These are phyloP conservation scores for Gonioctena quinquepunctata DNA, from an alignment of 1,140 invertebrate species.

Conservation along the genomic window DNA sequence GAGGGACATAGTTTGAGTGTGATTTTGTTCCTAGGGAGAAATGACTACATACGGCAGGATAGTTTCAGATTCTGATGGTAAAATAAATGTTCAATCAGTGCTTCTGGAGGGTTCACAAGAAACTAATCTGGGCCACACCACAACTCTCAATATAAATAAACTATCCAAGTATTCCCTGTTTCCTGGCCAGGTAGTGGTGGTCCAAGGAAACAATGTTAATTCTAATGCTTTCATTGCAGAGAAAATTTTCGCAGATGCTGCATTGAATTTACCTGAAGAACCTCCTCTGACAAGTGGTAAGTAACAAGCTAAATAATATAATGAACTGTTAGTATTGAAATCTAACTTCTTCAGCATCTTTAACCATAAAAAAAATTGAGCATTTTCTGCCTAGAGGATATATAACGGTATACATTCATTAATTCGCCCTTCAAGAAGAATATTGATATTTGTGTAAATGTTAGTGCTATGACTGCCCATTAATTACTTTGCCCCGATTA, in stretches of 20 bases:
- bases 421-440: no score
- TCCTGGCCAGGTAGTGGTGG: constrained; percentile 81
- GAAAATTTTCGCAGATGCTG: constrained; percentile 64
- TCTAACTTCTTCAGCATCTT: no score
- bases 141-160: constrained; percentile 65
- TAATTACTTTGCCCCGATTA: no score
- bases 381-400: no score
- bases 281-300: constrained; percentile 27
- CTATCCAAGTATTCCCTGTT: constrained; percentile 76
- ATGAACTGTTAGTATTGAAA: no score
- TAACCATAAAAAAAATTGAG: no score
- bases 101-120: constrained; percentile 70
- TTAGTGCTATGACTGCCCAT: no score
- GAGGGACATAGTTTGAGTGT: no score
- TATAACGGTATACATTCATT: no score
- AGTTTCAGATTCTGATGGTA: constrained; percentile 72
- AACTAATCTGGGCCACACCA: constrained; percentile 55
- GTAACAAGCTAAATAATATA: no score
- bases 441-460: no score
- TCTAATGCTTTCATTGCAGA: constrained; percentile 71
- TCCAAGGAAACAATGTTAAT: constrained; percentile 71
- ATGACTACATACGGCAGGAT: constrained; percentile 70
- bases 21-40: constrained; percentile 56
- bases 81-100: constrained; percentile 70
- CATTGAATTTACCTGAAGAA: constrained; percentile 28